Percentiles rank a stretch among this genome's conserved stretches.
Conservation (phyloP, 2,797 vertebrate species). For the Perodicticus potto region DNA sequence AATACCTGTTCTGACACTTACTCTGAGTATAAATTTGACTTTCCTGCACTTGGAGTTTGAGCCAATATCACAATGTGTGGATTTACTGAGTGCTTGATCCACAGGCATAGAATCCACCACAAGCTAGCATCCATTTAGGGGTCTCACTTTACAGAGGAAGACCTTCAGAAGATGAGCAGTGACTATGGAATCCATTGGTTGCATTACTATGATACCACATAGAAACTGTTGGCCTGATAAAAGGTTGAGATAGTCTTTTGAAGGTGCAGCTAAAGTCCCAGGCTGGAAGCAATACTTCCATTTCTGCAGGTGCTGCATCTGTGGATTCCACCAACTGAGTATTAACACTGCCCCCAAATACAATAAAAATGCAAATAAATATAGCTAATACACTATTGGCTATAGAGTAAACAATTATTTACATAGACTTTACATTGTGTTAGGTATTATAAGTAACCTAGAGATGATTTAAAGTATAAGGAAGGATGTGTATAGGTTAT, state of each 20-base stretch:
- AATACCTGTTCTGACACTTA: background rate
- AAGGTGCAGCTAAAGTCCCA: background rate
- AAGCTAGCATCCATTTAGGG: background rate
- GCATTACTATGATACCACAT: background rate
- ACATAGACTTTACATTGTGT: too few relatives aligned
- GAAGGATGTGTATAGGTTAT: too few relatives aligned
- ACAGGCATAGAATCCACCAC: background rate
- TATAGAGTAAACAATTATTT: too few relatives aligned
- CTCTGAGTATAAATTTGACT: background rate
- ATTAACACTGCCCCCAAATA: too few relatives aligned
- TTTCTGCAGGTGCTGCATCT: background rate
- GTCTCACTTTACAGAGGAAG: background rate
- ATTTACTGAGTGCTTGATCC: background rate
- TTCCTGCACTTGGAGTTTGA: background rate
- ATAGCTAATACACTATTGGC: too few relatives aligned
- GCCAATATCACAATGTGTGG: background rate
- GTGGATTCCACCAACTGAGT: background rate
- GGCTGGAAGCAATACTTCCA: background rate
- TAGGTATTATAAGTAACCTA: too few relatives aligned
- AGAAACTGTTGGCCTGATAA: background rate
- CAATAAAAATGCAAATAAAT: too few relatives aligned
- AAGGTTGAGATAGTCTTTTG: background rate
- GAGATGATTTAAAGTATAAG: too few relatives aligned
- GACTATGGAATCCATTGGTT: background rate
- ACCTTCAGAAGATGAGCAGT: background rate